A percentile compares a stretch with the other conserved stretches of the same genome.
Evolutionary conservation across 1,140 invertebrate species (phyloP).

Genomic region (Drosophila jambulina): DNA sequence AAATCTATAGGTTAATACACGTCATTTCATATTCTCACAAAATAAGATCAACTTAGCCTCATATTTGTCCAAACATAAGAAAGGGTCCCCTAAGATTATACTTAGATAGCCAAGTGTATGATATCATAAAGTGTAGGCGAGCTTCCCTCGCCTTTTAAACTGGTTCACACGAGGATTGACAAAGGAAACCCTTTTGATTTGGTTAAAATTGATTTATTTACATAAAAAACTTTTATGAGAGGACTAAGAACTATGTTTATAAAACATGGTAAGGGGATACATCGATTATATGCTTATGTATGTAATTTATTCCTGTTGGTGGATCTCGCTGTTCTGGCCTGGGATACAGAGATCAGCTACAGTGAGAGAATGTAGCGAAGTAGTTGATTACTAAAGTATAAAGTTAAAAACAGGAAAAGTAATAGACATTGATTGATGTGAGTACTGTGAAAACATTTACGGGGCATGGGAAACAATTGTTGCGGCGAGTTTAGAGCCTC

Average conservation of each 20-base stretch:
- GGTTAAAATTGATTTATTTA: constrained; percentile 70
- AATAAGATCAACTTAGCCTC: no score
- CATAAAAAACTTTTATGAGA: constrained; percentile 48
- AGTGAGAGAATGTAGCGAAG: constrained; percentile 70
- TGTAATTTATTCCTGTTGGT: constrained; percentile 44
- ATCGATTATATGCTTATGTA: constrained; percentile 30
- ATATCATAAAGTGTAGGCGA: no score
- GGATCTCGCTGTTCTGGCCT: constrained; percentile 46
- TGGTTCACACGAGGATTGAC: background rate
- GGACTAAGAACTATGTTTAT: constrained; percentile 63
- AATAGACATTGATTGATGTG: constrained; percentile 15
- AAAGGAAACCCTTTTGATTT: background rate
- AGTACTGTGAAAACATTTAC: background rate
- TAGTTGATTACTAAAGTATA: constrained; percentile 20
- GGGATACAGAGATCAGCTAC: constrained; percentile 49
- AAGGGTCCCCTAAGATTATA: no score
- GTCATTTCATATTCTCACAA: no score
- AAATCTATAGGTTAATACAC: no score
- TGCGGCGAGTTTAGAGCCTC: background rate
- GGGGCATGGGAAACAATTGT: background rate
- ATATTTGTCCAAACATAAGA: no score
- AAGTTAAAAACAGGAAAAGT: constrained; percentile 33
- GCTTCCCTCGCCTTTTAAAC: no score
- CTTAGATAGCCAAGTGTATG: no score
- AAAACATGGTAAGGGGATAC: constrained; percentile 59